Conservation (phyloP, 2,113 vertebrate genomes). For the Neotragus moschatus region DNA sequence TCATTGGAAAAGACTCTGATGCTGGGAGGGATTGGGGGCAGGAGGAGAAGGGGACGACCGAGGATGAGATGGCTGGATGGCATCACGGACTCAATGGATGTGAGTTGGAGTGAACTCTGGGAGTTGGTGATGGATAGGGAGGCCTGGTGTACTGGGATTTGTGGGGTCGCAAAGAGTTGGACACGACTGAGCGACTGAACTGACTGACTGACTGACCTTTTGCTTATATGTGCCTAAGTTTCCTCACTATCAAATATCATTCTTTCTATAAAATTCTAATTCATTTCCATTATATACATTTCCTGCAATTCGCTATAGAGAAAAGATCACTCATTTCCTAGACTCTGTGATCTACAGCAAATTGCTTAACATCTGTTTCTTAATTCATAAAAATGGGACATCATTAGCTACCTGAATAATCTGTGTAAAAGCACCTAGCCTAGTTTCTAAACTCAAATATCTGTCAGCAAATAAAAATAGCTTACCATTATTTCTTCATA, state of each 20-base stretch:
- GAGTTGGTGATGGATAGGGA: too few species aligned
- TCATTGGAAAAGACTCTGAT: too few species aligned
- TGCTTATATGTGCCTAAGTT: background rate
- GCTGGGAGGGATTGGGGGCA: too few species aligned
- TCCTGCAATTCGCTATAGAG: background rate
- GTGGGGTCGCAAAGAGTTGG: too few species aligned
- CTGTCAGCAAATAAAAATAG: background rate
- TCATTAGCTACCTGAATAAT: background rate
- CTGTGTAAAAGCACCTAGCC: background rate
- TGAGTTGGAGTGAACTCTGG: too few species aligned
- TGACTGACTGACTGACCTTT: background rate
- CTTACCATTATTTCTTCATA: background rate
- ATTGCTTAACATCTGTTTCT: background rate
- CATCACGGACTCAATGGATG: accelerated
- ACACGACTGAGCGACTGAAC: too few species aligned
- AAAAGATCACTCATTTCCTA: background rate
- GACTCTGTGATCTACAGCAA: background rate
- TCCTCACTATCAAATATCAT: background rate
- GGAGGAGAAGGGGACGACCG: too few species aligned
- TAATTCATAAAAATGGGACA: background rate
- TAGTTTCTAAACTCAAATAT: background rate
- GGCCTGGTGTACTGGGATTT: too few species aligned
- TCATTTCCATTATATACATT: background rate
- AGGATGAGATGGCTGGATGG: too few species aligned
- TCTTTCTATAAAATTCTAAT: conserved; percentile 8